Base-by-base conservation (phyloP, 2,113 vertebrate genomes). In the Erythrocercus mccallii region DNA sequence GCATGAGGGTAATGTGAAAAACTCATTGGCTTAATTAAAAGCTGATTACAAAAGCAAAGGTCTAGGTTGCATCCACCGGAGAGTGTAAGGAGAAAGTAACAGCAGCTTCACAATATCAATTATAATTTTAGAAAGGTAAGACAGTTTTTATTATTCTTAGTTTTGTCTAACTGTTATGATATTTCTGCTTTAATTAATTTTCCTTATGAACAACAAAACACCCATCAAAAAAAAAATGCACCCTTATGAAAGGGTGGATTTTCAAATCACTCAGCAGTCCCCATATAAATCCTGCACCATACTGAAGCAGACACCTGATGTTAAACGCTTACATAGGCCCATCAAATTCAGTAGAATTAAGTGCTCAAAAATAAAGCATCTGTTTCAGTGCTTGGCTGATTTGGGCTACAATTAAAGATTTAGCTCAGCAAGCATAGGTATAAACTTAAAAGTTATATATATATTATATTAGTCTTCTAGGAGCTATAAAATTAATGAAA, bases 21-120 rank as follows among this genome's bases (percentile, higher is more conserved):
- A 68, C 82, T 90, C 69, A 83, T 77, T 88, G 79, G 76, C 84
- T 95, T 97, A 96, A 96, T 95, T 96, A 95, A 95, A 95, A 92
- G 37, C 76, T 86, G 76, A 88, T 96, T 95, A 76, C 78, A 76
- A 44, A 94, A 80, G 45, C 81, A 84, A 95, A 94, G 66, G 94
- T 90, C 79, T 95, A 44, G 58, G 73, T 85, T 88, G 33, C 35
- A 86, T 73, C 68, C 77, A 25, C 40, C 54, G 51, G 30, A 72
- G 72, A 80, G 19, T 69, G 62, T 64, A 57, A 72, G 62, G 40
- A 88, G 30, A 80, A 95, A 85, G 70, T 21, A 62, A 15, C 47
- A 85, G 23, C 27, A 90, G 30, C 37, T 85, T 80, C 11, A 11
- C 21, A 84, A 45, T 53, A 62, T 72, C 54, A 92, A 14, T 69